phyloP scores from a whole-genome alignment of 2,888 invertebrate genomes.

The Escarpia spicata region DNA sequence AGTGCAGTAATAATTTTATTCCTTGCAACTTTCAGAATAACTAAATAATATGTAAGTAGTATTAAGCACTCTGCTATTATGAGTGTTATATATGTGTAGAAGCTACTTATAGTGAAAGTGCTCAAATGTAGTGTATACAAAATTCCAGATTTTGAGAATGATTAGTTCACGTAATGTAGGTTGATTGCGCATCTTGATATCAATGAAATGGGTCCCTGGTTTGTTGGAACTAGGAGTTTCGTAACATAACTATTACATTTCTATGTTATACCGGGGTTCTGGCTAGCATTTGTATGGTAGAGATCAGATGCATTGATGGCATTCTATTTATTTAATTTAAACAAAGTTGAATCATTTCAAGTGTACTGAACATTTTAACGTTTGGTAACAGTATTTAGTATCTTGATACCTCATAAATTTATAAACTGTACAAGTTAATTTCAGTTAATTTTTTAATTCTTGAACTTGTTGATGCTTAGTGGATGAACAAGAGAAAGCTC shows the following conservation, averaged over 20 bases:
- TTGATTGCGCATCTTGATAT: no score
- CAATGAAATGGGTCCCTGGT: no score
- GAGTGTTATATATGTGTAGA: no score
- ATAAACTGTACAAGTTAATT: background rate
- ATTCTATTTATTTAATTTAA: background rate
- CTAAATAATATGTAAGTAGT: no score
- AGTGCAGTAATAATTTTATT: no score
- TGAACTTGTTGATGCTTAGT: background rate
- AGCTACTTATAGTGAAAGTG: background rate
- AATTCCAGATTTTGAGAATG: background rate
- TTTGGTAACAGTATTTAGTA: no score
- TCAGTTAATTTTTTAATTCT: background rate
- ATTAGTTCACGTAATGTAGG: no score
- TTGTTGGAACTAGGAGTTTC: background rate
- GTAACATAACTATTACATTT: background rate
- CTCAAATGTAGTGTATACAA: background rate
- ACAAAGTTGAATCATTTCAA: no score
- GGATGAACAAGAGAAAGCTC: background rate
- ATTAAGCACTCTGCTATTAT: no score
- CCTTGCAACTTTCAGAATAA: no score
- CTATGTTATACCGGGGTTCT: background rate
- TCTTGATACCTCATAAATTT: background rate
- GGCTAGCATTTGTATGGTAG: background rate
- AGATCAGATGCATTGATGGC: background rate
- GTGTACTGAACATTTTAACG: no score